Base-by-base conservation (phyloP, 2,113 vertebrate species). In the Coreoperca whiteheadi region DNA sequence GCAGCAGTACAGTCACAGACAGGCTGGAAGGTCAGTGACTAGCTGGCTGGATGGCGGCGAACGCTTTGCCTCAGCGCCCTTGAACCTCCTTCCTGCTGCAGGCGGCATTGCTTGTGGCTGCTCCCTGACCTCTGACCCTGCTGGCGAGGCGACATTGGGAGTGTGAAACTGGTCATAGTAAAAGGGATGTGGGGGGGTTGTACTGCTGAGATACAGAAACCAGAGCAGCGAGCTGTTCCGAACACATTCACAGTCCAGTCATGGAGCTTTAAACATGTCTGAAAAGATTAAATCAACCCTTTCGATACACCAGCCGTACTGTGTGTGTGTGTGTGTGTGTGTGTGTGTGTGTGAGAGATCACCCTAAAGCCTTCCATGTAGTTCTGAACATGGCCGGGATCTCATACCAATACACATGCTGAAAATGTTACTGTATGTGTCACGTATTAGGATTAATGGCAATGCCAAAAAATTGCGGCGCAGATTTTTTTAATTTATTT, bases 291-390 rank as follows among this genome's bases (percentile, higher is more conserved):
- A 25, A 14, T 61, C n/a, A 12, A 9, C 51, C 64, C 6, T 53
- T 32, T 61, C 41, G 21, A 28, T 30, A 28, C 54, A 54, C 1
- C 56, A 30, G 30, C 2, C 41, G 6, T 34, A 34, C 32, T 41
- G 66, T 46, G 34, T 61, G 72, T 63, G 70, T 75, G 61, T 28
- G 74, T 65, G 48, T 64, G 61, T 67, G 18, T 53, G 69, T 61
- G 82, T 63, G 48, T 75, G 61, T 77, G 10, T 21, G 64, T 34
- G 25, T 28, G 43, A 23, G 8, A 4, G 5, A 34, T 77, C 53
- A 46, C 75, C 21, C 34, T 70, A 21, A 63, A 54, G 53, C 67
- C 39, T 1, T 65, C 60, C 18, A 32, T 43, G 60, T 74, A 30
- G 37, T 81, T 51, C 11, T 78, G 63, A 74, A 74, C 76, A 46